phyloP scores from a whole-genome alignment of 2,888 invertebrate genomes.

The Eupithecia abbreviata region DNA sequence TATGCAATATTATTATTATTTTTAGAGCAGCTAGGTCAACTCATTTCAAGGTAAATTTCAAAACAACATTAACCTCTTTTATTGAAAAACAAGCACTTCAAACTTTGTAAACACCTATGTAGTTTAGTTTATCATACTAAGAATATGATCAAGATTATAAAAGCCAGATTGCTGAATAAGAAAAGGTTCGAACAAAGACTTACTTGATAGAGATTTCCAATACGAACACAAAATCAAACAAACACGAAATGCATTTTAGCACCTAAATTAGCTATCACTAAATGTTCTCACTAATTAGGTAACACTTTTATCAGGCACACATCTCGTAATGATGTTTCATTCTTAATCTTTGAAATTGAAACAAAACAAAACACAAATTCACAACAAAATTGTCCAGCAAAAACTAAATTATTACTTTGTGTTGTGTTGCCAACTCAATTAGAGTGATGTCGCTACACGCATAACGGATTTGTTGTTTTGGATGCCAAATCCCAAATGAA shows the following conservation, averaged over 20 bases:
- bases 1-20: background rate
- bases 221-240: slow-evolving; percentile 8
- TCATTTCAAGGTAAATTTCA: background rate
- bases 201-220: slow-evolving; percentile 10
- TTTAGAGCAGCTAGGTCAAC: background rate
- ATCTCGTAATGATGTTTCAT: slow-evolving; percentile 1
- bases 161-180: background rate
- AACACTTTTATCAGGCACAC: background rate
- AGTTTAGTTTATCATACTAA: background rate
- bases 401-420: background rate
- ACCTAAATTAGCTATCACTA: slow-evolving; percentile 5
- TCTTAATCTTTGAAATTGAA: background rate
- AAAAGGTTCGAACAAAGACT: slow-evolving; percentile 21
- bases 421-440: background rate
- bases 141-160: background rate
- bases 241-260: slow-evolving; percentile 28
- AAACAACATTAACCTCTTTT: background rate
- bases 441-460: background rate
- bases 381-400: background rate
- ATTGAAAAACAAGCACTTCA: background rate
- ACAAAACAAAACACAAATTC: slow-evolving; percentile 2
- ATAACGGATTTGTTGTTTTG: background rate
- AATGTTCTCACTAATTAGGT: background rate
- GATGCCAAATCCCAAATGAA: background rate
- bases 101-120: background rate